Evolutionary conservation across 2,113 vertebrate genomes (phyloP), one percentile per base, ranked within the genome.

Genomic region (Mesocricetus auratus): DNA sequence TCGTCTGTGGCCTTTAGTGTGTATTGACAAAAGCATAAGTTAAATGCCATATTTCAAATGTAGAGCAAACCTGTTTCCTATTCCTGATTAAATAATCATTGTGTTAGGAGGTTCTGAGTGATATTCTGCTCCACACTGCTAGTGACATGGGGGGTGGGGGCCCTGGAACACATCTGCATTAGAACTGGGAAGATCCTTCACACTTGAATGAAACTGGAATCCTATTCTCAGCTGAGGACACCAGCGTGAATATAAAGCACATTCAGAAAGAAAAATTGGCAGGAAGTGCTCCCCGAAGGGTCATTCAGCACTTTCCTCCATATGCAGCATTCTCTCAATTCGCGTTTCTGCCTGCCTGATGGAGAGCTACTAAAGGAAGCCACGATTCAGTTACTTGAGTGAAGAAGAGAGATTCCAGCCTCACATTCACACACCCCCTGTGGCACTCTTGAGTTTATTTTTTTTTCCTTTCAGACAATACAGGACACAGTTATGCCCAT

Each of bases 191-290:
- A 29, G n/a, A 33, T 95, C 66, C 79, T 81, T 62, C 53, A 82
- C 95, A 83, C n/a, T 92, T 92, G 74, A 97, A 93, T 94, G 89
- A 97, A 96, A 85, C 85, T 90, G 88, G 85, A 92, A 92, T 81
- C 96, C 94, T 96, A 81, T 85, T 93, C 95, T 96, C 92, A 90
- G 81, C 42, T 73, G 95, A 98, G 94, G 95, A 87, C 62, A 87
- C 78, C 75, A 91, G 91, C 88, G 95, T 3, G n/a, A 95, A 90
- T 90, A 95, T 92, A 95, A 97, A 97, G 95, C 93, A 96, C 64
- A 97, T 96, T 97, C 88, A 97, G 96, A 97, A 94, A 58, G 86
- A 81, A 26, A 89, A 97, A 81, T 93, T 97, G 97, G 95, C 96
- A 94, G 86, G 81, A 97, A 96, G 85, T 93, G 96, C 96, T 97